phyloP scores from a whole-genome alignment of 2,797 vertebrate genomes.

The Chloroceryle inda region DNA sequence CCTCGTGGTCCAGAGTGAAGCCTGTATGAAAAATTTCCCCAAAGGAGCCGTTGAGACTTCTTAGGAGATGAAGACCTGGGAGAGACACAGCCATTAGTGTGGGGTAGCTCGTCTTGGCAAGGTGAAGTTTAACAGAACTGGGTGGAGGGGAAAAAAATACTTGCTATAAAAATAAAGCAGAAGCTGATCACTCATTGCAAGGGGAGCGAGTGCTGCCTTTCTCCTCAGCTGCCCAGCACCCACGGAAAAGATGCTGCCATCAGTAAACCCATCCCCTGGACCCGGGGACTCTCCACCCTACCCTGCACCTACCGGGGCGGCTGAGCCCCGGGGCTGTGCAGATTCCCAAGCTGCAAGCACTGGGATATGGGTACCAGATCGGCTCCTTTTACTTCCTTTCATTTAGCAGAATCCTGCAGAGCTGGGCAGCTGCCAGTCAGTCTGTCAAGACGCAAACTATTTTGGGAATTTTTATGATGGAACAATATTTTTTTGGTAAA shows the following conservation, averaged over 20 bases:
- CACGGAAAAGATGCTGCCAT: neutral
- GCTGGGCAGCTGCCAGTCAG: conserved; percentile 82
- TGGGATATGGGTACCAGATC: conserved; percentile 49
- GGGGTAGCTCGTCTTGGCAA: neutral
- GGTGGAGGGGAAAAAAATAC: neutral
- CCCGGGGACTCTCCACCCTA: neutral
- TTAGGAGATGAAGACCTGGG: neutral
- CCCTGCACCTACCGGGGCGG: neutral
- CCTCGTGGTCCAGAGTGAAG: neutral
- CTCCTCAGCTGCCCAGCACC: neutral
- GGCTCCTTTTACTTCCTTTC: conserved; percentile 72
- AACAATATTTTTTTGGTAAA: conserved; percentile 87
- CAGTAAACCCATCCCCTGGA: neutral
- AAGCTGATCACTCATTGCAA: neutral
- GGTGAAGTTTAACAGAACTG: neutral
- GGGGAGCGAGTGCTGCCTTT: neutral
- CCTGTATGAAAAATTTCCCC: neutral
- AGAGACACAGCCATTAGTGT: neutral
- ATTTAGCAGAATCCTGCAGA: conserved; percentile 75
- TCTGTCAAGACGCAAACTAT: conserved; percentile 83
- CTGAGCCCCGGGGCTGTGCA: neutral
- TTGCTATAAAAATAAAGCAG: conserved; percentile 33
- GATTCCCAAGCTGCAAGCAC: neutral
- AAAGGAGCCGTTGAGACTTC: neutral
- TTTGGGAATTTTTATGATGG: conserved; percentile 87